These are phyloP conservation scores for Crossoptilon crossoptilon DNA, from an alignment of 2,797 vertebrate genomes.

Conservation along the genomic window DNA sequence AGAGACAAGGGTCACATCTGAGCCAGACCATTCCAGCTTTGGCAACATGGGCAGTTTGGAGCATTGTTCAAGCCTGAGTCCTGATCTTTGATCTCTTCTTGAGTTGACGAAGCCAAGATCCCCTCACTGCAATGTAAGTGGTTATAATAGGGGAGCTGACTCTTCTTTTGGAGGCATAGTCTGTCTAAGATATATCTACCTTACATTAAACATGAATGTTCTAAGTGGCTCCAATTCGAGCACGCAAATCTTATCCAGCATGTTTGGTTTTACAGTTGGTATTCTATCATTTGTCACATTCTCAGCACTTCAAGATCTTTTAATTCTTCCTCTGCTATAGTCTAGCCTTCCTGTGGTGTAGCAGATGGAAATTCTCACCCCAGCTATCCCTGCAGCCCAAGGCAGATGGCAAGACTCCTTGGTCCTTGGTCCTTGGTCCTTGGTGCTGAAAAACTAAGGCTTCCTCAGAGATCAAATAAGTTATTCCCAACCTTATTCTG, in stretches of 20 bases:
- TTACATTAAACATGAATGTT: background rate
- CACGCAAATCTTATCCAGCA: background rate
- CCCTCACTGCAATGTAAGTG: background rate
- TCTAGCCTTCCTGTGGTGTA: background rate
- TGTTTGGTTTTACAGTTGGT: background rate
- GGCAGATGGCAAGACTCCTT: background rate
- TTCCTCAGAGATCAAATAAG: background rate
- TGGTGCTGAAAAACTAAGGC: background rate
- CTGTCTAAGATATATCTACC: background rate
- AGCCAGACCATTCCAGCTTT: background rate
- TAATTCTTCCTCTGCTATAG: background rate
- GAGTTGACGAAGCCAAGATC: background rate
- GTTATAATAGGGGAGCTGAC: background rate
- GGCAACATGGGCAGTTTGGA: background rate
- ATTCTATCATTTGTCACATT: background rate
- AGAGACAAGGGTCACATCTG: background rate
- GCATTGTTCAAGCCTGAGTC: background rate
- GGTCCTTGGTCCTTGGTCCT: background rate
- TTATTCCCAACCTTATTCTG: background rate
- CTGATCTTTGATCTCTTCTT: background rate
- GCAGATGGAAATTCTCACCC: background rate
- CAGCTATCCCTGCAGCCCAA: background rate
- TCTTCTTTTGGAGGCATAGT: background rate
- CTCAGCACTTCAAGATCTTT: background rate
- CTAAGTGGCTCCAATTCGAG: fast-evolving